Conservation (phyloP, 2,888 invertebrate species). For the Pimpla rufipes region DNA sequence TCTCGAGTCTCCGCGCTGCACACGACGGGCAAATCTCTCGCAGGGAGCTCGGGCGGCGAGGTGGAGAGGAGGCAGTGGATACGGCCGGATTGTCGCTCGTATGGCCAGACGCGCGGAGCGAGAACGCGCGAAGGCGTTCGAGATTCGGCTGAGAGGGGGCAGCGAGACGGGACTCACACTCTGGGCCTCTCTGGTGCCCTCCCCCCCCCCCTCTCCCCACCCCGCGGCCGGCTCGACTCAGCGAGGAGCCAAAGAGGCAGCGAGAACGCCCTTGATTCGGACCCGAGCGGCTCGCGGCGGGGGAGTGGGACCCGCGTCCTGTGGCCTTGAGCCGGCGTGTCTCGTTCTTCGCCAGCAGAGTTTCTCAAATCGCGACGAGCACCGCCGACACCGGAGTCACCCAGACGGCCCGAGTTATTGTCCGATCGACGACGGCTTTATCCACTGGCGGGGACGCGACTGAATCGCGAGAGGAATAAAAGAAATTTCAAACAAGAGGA, state of each 20-base stretch:
- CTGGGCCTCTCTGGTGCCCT: conserved; percentile 29
- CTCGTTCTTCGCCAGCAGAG: conserved; percentile 81
- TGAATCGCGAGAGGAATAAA: not conserved
- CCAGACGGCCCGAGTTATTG: not conserved
- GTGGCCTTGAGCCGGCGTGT: conserved; percentile 83
- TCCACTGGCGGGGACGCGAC: no score
- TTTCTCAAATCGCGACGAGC: conserved; percentile 80
- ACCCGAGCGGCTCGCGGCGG: conserved; percentile 79
- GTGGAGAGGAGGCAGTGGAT: no score
- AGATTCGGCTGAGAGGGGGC: conserved; percentile 42
- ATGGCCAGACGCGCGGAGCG: no score
- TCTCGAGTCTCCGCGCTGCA: conserved; percentile 34
- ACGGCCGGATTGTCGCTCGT: no score
- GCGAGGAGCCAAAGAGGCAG: conserved; percentile 21
- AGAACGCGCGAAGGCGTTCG: conserved; percentile 7
- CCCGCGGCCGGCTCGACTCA: not conserved
- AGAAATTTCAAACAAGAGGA: not conserved
- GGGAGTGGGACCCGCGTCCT: conserved; percentile 82
- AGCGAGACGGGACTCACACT: conserved; percentile 59
- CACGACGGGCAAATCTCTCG: no score
- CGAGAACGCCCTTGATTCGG: conserved; percentile 83
- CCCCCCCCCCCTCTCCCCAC: not conserved
- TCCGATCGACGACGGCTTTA: not conserved
- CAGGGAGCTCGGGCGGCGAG: no score
- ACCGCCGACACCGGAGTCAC: conserved; percentile 11